Conservation (phyloP, 2,113 vertebrate species). For the Stomatorhinus ivindoensis region DNA sequence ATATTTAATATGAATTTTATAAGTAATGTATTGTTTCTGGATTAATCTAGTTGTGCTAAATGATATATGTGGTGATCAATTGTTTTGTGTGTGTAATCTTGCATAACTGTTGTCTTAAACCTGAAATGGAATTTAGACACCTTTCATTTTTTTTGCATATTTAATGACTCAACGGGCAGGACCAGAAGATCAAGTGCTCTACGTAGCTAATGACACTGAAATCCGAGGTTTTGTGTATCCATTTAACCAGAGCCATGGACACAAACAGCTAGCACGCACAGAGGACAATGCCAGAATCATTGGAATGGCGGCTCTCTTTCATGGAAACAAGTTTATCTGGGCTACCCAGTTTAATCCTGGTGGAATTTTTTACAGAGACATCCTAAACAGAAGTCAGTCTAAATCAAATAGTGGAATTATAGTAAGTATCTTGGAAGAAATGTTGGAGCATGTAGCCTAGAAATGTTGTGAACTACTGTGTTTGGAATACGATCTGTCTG, state of each 20-base stretch:
- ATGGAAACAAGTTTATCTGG: conserved; percentile 95
- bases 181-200: conserved; percentile 97
- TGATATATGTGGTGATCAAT: conserved; percentile 4
- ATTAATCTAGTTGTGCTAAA: not conserved
- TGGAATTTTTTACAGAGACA: conserved; percentile 91
- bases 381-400: conserved; percentile 73
- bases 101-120: conserved; percentile 44
- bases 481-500: not conserved
- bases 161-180: conserved; percentile 68
- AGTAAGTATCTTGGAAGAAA: conserved; percentile 69
- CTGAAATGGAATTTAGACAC: conserved; percentile 44
- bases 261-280: conserved; percentile 87
- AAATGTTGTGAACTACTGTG: not conserved
- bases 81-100: conserved; percentile 36
- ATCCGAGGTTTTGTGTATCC: conserved; percentile 98
- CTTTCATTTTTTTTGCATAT: conserved; percentile 45
- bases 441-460: not conserved
- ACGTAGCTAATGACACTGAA: conserved; percentile 98
- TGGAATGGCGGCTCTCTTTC: conserved; percentile 89
- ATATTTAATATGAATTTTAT: not conserved
- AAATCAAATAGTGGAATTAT: conserved; percentile 83
- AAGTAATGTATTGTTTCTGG: not conserved
- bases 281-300: conserved; percentile 97
- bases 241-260: conserved; percentile 90
- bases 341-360: conserved; percentile 97